Evolutionary conservation across 2,113 vertebrate genomes (phyloP).

Genomic region (Scatophagus argus): DNA sequence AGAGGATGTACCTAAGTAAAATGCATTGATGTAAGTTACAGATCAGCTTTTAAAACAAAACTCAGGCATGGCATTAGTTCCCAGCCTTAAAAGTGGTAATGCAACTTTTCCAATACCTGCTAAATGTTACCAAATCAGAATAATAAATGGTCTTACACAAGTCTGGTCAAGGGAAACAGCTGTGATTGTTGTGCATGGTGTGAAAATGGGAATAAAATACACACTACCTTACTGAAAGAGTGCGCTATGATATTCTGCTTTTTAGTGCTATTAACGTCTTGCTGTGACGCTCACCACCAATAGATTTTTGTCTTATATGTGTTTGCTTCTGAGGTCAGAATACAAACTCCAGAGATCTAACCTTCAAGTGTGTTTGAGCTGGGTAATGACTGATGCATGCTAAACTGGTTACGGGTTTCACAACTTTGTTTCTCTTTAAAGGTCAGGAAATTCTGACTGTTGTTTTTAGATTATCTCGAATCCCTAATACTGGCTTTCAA

Average conservation of each 20-base stretch:
- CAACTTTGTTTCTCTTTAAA: constrained; percentile 15
- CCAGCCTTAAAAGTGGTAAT: neutral
- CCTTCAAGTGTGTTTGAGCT: constrained; percentile 40
- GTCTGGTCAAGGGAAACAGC: constrained; percentile 44
- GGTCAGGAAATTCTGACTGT: neutral
- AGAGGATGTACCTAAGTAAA: neutral
- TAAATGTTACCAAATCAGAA: constrained; percentile 27
- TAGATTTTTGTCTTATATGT: constrained; percentile 37
- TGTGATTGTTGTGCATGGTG: constrained; percentile 67
- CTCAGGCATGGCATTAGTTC: neutral
- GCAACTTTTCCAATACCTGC: constrained; percentile 4
- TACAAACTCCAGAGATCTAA: constrained; percentile 45
- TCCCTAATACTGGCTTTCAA: neutral
- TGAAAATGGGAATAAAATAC: constrained; percentile 62
- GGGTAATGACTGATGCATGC: constrained; percentile 48
- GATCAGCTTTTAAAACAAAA: too few species aligned
- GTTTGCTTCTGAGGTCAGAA: constrained; percentile 43
- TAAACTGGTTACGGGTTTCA: constrained; percentile 36
- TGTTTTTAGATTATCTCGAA: neutral
- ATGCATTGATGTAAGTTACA: neutral
- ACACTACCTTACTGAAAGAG: constrained; percentile 63
- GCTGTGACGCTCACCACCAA: constrained; percentile 57
- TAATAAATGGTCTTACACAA: neutral
- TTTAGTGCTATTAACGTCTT: constrained; percentile 60
- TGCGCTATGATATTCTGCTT: constrained; percentile 48